Evolutionary conservation across 1,140 invertebrate genomes (phyloP).

Genomic region (Ganaspis sp.): DNA sequence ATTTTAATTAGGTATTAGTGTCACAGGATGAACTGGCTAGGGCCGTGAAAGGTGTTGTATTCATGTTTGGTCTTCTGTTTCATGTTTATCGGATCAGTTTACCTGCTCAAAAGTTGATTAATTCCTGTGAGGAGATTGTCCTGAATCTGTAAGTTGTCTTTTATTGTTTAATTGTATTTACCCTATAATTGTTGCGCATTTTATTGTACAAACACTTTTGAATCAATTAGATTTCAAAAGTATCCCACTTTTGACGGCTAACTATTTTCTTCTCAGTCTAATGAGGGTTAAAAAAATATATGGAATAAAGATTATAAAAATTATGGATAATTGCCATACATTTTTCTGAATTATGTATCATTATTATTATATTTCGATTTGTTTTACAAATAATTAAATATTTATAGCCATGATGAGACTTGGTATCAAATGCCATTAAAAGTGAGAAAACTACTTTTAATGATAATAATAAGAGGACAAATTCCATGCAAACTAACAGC

Average conservation of each 20-base stretch:
- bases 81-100: neutral
- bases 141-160: neutral
- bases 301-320: too few relatives aligned
- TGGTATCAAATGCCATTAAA: constrained; percentile 44
- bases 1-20: neutral
- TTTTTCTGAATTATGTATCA: too few relatives aligned
- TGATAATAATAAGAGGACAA: constrained; percentile 44
- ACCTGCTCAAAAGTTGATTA: neutral
- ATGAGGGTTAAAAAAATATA: too few relatives aligned
- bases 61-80: neutral
- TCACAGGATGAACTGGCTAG: neutral
- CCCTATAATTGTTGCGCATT: too few relatives aligned
- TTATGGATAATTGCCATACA: too few relatives aligned
- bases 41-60: neutral
- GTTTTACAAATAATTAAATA: neutral
- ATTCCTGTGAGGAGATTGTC: neutral
- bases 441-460: constrained; percentile 38
- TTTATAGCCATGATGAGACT: constrained; percentile 41
- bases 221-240: too few relatives aligned
- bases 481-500: constrained; percentile 40
- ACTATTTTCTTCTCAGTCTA: too few relatives aligned
- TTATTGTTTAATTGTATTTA: too few relatives aligned
- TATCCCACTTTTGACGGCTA: too few relatives aligned
- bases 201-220: too few relatives aligned
- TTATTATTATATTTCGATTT: too few relatives aligned